Conservation (phyloP, 2,797 vertebrate genomes). For the Schizopygopsis pylzovi region DNA sequence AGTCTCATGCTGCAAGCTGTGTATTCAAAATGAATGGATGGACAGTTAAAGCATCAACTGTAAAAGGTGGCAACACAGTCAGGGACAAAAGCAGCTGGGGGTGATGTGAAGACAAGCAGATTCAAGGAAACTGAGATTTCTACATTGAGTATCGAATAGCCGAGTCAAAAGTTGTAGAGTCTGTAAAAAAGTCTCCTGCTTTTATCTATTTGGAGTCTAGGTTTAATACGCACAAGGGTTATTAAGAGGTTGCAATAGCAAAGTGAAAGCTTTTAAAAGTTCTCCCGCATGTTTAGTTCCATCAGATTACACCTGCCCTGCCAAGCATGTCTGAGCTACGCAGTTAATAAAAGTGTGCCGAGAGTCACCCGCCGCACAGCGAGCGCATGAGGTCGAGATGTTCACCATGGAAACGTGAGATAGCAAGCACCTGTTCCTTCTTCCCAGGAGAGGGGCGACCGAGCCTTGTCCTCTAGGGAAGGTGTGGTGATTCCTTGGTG, state of each 20-base stretch:
- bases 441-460: slow-evolving; percentile 63
- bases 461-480: slow-evolving; percentile 57
- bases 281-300: slow-evolving; percentile 54
- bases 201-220: slow-evolving; percentile 68
- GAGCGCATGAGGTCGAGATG: slow-evolving; percentile 73
- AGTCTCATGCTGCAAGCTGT: not conserved
- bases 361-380: slow-evolving; percentile 72
- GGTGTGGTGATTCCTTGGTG: slow-evolving; percentile 36
- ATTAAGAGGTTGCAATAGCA: slow-evolving; percentile 56
- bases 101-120: not conserved
- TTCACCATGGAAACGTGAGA: slow-evolving; percentile 85
- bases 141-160: slow-evolving; percentile 68
- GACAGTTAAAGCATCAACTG: not conserved
- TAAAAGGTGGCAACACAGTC: not conserved
- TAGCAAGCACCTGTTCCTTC: slow-evolving; percentile 72
- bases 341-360: slow-evolving; percentile 75
- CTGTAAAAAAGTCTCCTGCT: slow-evolving; percentile 49
- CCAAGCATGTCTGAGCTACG: slow-evolving; percentile 74
- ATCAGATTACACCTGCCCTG: slow-evolving; percentile 75
- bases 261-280: slow-evolving; percentile 61
- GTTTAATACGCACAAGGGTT: slow-evolving; percentile 70
- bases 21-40: not conserved
- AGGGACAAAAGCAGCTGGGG: not conserved
- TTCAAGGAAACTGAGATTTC: slow-evolving; percentile 52
- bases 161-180: slow-evolving; percentile 34